Evolutionary conservation across 2,888 invertebrate genomes (phyloP).

Genomic region (Aleiodes alternator): DNA sequence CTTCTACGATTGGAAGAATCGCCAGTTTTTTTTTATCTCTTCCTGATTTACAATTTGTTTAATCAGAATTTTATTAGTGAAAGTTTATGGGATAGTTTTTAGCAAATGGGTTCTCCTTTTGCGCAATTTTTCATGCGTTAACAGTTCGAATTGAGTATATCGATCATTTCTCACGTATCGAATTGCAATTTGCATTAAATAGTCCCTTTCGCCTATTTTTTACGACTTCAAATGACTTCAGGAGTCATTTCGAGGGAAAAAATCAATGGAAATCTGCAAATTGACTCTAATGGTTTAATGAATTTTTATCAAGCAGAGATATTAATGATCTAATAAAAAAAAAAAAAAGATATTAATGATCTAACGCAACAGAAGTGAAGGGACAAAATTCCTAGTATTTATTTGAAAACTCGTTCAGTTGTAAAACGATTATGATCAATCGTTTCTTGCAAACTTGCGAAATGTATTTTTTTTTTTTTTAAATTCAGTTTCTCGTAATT

Average conservation of each 20-base stretch:
- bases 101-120: neutral
- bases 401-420: slow-evolving; percentile 25
- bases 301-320: slow-evolving; percentile 17
- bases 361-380: slow-evolving; percentile 22
- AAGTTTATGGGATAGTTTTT: slow-evolving; percentile 1
- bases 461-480: neutral
- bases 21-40: neutral
- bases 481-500: too few species aligned
- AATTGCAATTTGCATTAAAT: slow-evolving; percentile 19
- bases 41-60: neutral
- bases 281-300: neutral
- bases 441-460: neutral
- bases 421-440: slow-evolving; percentile 8
- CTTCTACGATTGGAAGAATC: neutral
- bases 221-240: too few species aligned
- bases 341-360: slow-evolving; percentile 5
- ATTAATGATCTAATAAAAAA: slow-evolving; percentile 7
- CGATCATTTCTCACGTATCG: neutral
- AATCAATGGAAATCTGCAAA: neutral
- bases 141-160: neutral
- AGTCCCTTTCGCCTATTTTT: too few species aligned
- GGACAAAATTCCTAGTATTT: slow-evolving; percentile 26
- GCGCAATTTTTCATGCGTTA: slow-evolving; percentile 19
- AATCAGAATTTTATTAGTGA: slow-evolving; percentile 26
- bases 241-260: too few species aligned